Base-by-base conservation (phyloP, 2,113 vertebrate species). In the Hypocryptadius cinnamomeus region DNA sequence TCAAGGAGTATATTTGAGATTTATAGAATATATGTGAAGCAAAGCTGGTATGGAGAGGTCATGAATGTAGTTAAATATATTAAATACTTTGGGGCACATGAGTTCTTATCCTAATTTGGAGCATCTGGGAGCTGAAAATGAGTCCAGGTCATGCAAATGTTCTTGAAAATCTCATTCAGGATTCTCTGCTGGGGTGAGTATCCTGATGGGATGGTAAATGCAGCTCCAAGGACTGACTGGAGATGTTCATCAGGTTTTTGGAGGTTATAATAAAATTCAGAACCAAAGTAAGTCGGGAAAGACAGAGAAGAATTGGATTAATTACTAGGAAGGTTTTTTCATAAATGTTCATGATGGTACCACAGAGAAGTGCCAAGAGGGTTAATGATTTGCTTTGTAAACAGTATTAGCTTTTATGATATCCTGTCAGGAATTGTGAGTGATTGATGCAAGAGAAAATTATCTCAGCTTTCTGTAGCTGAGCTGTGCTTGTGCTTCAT, bases 311-410 rank as follows among this genome's bases (percentile, higher is more conserved):
- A 93, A 87, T n/a, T 53, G 47, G 5, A 11, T 69, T 91, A 87
- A 94, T 91, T 82, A 51, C 44, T 40, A 21, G 70, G 74, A n/a
- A 76, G 68, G 39, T n/a, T 82, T 89, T 80, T 76, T 92, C 45
- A 77, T 87, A 63, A 87, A 87, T 77, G 61, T n/a, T 60, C 48
- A 24, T 65, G 45, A 50, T 4, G 12, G 13, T 45, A 72, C n/a
- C 45, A 57, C 16, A 45, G 57, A 79, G 31, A 60, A 54, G n/a
- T 84, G 47, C 69, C 86, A 78, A 71, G 93, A 73, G 48, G 48
- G 57, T 94, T 92, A 76, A 81, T 48, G n/a, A 76, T 88, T 92
- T 81, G 54, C 72, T 94, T 68, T 89, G 65, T 76, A 86, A 95
- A 90, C 8, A 18, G 27, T 4, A 3, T 77, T 94, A 51, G 33